A percentile compares a stretch with the other conserved stretches of the same genome.
These are phyloP conservation scores for Drosophila navojoa DNA, from an alignment of 1,140 invertebrate genomes.

Conservation along the genomic window DNA sequence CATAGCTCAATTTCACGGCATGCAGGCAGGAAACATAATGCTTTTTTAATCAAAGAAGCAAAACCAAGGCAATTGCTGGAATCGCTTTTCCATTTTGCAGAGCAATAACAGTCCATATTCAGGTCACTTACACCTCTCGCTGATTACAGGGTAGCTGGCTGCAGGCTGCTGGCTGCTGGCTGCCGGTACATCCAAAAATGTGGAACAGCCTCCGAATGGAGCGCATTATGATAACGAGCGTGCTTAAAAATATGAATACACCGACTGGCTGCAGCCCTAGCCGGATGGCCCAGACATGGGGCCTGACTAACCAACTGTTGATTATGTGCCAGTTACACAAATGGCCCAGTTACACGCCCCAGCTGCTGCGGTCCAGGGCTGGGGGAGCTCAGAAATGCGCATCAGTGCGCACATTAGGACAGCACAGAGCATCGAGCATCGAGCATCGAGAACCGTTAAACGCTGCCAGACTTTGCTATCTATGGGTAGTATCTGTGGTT, in stretches of 20 bases:
- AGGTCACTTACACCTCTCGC: constrained; percentile 69
- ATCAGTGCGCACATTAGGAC: constrained; percentile 74
- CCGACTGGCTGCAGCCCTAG: constrained; percentile 39
- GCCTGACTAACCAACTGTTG: constrained; percentile 75
- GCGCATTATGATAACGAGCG: constrained; percentile 81
- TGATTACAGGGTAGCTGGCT: constrained; percentile 37
- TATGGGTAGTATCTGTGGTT: constrained; percentile 20
- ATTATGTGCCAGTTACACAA: constrained; percentile 78
- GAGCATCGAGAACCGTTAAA: constrained; percentile 62
- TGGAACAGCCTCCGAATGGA: constrained; percentile 53
- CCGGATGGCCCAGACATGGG: constrained; percentile 21
- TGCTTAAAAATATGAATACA: constrained; percentile 51
- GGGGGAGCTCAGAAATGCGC: constrained; percentile 48
- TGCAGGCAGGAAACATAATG: too few species aligned
- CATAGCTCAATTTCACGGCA: too few species aligned
- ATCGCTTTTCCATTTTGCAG: constrained; percentile 19
- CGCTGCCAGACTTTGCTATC: constrained; percentile 37
- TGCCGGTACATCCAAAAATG: constrained; percentile 10
- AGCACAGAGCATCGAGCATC: constrained; percentile 24
- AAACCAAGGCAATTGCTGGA: constrained; percentile 16
- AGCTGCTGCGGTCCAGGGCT: background rate
- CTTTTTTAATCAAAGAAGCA: constrained; percentile 6
- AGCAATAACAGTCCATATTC: constrained; percentile 42
- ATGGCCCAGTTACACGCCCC: constrained; percentile 78
- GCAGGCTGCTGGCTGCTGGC: background rate